Base-by-base conservation (phyloP, 1,140 invertebrate genomes). In the Coenobita brevimanus region DNA sequence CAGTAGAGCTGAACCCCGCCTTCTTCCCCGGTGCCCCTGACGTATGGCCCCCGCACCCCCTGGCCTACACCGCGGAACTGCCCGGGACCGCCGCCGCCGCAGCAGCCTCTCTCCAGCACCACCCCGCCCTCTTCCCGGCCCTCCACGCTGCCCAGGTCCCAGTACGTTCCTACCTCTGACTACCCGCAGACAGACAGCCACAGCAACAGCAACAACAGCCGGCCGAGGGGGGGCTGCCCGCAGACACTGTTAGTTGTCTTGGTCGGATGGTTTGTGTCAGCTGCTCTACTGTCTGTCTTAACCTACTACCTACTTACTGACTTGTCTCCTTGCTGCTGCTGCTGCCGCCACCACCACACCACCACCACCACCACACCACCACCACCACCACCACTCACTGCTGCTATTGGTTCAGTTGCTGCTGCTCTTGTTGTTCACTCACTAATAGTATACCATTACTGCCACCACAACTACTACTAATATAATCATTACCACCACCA, bases 141-240 rank as follows among this genome's bases (percentile, higher is more conserved):
- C 96, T 98, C 93, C 97, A 98, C 94, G 97, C 46, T 8, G 46
- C 97, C 93, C 97, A 99, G 95, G 96, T 98, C 94, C 97, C 97
- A 92, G 96, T 97, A 94, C 96, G 96, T 95, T 97, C 96, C 94
- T 97, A 97, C 95, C 96, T 97, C 96, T 97, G 96, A 97, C 96
- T 97, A 97, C 96, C 96, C 96, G 82, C 89, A 89, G 54, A 89
- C 76, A 89, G 76, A 73, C 89, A 82, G 41, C 88, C 76, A 83
- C 81, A 89, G 79, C 73, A 82, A 60, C 81, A 71, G 60, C 88
- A 80, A 43, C 88, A 67, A 46, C 73, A 81, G 79, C 95, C 96
- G 95, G 96, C 96, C 94, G 97, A 96, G 96, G 93, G 93, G 93
- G 92, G 94, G 94, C 94, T 87, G 89, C 91, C 89, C 71, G 46